These are phyloP conservation scores for Drosophila kambysellisi DNA, from an alignment of 2,888 invertebrate species.

Conservation along the genomic window DNA sequence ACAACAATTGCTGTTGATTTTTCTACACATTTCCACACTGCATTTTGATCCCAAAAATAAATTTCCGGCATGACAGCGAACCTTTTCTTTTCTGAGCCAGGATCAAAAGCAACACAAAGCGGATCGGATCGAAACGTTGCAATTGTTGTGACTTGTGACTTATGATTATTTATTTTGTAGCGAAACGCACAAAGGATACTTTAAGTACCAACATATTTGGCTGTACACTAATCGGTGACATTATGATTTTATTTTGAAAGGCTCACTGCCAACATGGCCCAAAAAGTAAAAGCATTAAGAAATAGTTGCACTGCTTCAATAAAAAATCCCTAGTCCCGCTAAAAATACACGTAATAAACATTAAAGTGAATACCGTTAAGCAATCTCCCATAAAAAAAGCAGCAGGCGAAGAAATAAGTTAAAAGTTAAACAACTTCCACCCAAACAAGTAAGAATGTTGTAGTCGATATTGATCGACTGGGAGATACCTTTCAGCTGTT, in stretches of 20 bases:
- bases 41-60: constrained; percentile 63
- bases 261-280: neutral
- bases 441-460: constrained; percentile 2
- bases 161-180: constrained; percentile 47
- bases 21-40: constrained; percentile 33
- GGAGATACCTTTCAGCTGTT: neutral
- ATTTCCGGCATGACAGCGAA: constrained; percentile 67
- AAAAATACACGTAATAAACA: neutral
- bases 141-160: constrained; percentile 53
- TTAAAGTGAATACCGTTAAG: constrained; percentile 10
- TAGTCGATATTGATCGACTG: neutral
- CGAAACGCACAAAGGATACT: constrained; percentile 18
- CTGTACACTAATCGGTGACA: neutral
- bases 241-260: constrained; percentile 2
- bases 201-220: neutral
- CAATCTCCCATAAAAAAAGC: constrained; percentile 4
- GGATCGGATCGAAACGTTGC: constrained; percentile 25
- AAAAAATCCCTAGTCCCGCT: neutral
- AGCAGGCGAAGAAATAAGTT: neutral
- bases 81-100: constrained; percentile 24
- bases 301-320: neutral
- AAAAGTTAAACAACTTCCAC: constrained; percentile 8
- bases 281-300: neutral
- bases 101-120: constrained; percentile 25
- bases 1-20: constrained; percentile 75